Evolutionary conservation across 2,888 invertebrate genomes (phyloP).

Genomic region (Eilema caniola): DNA sequence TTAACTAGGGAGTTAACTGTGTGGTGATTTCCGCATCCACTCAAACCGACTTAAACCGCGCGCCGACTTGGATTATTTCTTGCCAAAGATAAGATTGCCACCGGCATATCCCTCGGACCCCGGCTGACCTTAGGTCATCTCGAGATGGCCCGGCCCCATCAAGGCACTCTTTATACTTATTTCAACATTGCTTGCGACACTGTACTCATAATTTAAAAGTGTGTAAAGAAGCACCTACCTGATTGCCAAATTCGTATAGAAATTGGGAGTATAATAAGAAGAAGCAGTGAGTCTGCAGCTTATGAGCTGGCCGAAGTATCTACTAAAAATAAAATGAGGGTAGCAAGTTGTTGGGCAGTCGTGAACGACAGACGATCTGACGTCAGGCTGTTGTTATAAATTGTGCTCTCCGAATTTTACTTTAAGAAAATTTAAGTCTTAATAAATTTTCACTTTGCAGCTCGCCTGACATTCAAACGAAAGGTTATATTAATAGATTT

Average conservation of each 20-base stretch:
- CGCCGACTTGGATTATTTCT: no score
- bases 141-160: no score
- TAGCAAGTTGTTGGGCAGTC: slow-evolving; percentile 35
- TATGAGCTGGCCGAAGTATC: slow-evolving; percentile 38
- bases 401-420: slow-evolving; percentile 16
- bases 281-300: slow-evolving; percentile 32
- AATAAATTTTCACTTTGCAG: neutral
- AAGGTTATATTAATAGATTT: neutral
- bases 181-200: neutral
- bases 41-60: no score
- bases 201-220: slow-evolving; percentile 1
- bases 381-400: slow-evolving; percentile 28
- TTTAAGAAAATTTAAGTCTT: neutral
- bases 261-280: slow-evolving; percentile 26
- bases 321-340: slow-evolving; percentile 48
- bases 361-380: slow-evolving; percentile 38
- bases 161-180: no score
- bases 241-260: slow-evolving; percentile 24
- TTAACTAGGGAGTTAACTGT: no score
- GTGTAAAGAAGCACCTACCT: slow-evolving; percentile 22
- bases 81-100: no score
- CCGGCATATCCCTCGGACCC: no score
- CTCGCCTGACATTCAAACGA: neutral
- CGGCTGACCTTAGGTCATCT: no score
- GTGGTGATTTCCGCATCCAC: no score